These are phyloP conservation scores for Chloromyia formosa DNA, from an alignment of 2,888 invertebrate genomes.

Conservation along the genomic window DNA sequence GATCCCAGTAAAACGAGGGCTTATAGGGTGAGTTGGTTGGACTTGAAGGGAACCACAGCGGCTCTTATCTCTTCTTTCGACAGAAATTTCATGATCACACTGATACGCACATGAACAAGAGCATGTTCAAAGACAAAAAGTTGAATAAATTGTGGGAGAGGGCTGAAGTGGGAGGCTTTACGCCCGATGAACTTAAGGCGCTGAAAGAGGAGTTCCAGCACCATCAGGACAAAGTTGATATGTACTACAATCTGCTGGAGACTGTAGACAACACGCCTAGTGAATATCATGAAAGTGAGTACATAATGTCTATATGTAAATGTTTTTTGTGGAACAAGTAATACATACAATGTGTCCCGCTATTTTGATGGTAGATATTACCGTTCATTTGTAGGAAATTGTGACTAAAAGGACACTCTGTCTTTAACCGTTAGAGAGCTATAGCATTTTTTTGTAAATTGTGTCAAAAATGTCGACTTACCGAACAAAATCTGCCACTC, in stretches of 20 bases:
- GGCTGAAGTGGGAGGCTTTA: slow-evolving; percentile 88
- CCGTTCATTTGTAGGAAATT: no score
- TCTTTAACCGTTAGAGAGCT: no score
- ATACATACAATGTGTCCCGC: background rate
- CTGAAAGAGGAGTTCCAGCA: slow-evolving; percentile 89
- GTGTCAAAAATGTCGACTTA: no score
- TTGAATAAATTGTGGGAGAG: slow-evolving; percentile 89
- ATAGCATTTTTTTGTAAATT: no score
- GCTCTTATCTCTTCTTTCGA: no score
- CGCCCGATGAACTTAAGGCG: slow-evolving; percentile 80
- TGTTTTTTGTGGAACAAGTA: background rate
- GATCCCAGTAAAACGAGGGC: slow-evolving; percentile 65
- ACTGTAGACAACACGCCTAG: slow-evolving; percentile 70
- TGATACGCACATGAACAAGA: slow-evolving; percentile 75
- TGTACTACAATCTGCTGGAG: slow-evolving; percentile 82
- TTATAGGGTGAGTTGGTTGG: slow-evolving; percentile 55
- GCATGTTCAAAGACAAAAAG: slow-evolving; percentile 89
- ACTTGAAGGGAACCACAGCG: no score
- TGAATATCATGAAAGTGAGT: slow-evolving; percentile 74
- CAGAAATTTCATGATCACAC: slow-evolving; percentile 59
- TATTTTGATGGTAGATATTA: no score
- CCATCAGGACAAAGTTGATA: slow-evolving; percentile 92
- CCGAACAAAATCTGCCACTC: no score
- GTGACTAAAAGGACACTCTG: no score
- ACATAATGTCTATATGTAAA: no score